These are phyloP conservation scores for Formica exsecta DNA, from an alignment of 1,140 invertebrate genomes.

Conservation along the genomic window DNA sequence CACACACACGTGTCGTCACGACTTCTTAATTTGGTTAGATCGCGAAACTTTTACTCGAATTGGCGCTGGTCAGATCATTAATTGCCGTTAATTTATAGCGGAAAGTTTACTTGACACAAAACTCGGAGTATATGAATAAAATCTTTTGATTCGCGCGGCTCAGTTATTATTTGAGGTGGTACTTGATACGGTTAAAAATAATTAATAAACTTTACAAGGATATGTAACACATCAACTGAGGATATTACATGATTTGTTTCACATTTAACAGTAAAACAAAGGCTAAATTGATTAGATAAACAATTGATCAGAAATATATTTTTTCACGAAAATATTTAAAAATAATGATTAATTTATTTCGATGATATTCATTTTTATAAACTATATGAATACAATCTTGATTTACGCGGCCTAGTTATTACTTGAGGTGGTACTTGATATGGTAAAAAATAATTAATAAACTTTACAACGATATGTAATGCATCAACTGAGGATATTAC, in stretches of 20 bases:
- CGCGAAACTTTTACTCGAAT: constrained; percentile 71
- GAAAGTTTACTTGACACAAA: background rate
- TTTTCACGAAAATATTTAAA: background rate
- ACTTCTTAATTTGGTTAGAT: constrained; percentile 75
- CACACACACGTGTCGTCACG: constrained; percentile 31
- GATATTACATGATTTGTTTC: background rate
- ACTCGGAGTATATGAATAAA: background rate
- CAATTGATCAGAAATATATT: background rate
- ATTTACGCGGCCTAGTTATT: background rate
- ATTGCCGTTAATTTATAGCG: constrained; percentile 1
- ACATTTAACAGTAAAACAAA: background rate
- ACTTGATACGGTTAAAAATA: background rate
- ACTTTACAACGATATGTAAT: background rate
- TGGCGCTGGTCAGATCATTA: constrained; percentile 40
- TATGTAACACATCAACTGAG: background rate
- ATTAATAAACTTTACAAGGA: background rate
- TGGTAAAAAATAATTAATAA: background rate
- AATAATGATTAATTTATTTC: background rate
- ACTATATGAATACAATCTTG: background rate
- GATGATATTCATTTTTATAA: background rate
- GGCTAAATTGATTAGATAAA: no score
- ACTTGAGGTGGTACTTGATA: background rate
- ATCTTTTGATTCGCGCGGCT: background rate
- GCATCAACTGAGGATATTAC: background rate
- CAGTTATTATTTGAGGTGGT: background rate